Conservation (phyloP, 2,797 vertebrate genomes). For the Rhinogobio ventralis region DNA sequence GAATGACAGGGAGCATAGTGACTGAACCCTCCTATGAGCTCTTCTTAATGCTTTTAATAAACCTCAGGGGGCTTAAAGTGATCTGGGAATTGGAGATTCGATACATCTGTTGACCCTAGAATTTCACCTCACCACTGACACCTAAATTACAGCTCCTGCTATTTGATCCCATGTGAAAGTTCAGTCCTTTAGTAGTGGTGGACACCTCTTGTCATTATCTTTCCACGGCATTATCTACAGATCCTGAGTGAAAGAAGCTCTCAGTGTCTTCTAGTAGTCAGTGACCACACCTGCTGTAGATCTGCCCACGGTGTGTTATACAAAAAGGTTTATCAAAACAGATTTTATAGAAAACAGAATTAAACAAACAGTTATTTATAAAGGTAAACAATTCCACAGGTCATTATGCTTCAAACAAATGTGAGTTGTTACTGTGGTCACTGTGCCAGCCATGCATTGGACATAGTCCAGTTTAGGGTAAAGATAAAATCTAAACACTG, state of each 20-base stretch:
- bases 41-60: constrained; percentile 45
- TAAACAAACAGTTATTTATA: constrained; percentile 17
- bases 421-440: constrained; percentile 6
- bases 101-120: constrained; percentile 38
- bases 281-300: constrained; percentile 11
- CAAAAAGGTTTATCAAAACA: not conserved
- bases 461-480: constrained; percentile 2
- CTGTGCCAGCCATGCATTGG: not conserved
- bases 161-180: constrained; percentile 46
- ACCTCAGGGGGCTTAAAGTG: constrained; percentile 38
- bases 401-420: not conserved
- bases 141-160: constrained; percentile 40
- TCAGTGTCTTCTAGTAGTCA: constrained; percentile 11
- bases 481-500: constrained; percentile 34
- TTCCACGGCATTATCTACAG: constrained; percentile 26
- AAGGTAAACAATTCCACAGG: not conserved
- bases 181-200: constrained; percentile 10
- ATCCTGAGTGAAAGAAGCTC: constrained; percentile 22
- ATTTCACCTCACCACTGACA: constrained; percentile 38
- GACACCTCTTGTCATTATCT: constrained; percentile 29
- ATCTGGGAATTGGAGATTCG: constrained; percentile 24
- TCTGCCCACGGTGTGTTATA: not conserved
- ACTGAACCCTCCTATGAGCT: constrained; percentile 1
- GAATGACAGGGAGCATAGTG: constrained; percentile 17
- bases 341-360: not conserved